These are phyloP conservation scores for Agrochola macilenta DNA, from an alignment of 2,888 invertebrate genomes.

Conservation along the genomic window DNA sequence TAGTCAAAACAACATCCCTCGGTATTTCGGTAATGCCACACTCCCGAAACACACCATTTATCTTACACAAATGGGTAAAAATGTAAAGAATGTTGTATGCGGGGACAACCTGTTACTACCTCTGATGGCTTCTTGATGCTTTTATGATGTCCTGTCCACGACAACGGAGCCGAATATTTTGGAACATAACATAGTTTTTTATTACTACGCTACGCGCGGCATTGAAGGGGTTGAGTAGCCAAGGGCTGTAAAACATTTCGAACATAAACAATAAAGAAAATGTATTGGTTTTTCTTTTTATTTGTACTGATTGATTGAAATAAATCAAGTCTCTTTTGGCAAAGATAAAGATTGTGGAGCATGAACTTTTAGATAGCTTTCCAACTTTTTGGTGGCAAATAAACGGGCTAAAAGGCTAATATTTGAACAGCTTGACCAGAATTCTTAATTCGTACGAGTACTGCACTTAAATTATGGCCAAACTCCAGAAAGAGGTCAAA, in stretches of 20 bases:
- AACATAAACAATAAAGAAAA: constrained; percentile 39
- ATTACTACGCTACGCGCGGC: constrained; percentile 39
- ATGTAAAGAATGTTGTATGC: constrained; percentile 76
- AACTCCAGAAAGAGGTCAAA: not conserved
- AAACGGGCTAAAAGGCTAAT: constrained; percentile 8
- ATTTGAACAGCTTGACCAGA: constrained; percentile 29
- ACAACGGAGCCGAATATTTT: constrained; percentile 79
- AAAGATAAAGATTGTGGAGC: constrained; percentile 17
- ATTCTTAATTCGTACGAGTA: constrained; percentile 45
- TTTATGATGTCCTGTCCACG: constrained; percentile 87
- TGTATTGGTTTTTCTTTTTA: constrained; percentile 49
- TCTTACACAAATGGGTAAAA: constrained; percentile 73
- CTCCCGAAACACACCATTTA: constrained; percentile 64
- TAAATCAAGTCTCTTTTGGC: constrained; percentile 42
- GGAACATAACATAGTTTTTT: constrained; percentile 68
- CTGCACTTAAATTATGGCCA: constrained; percentile 20
- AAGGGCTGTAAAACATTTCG: constrained; percentile 41
- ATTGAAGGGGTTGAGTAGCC: constrained; percentile 35
- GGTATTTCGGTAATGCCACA: constrained; percentile 47
- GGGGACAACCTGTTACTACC: constrained; percentile 82
- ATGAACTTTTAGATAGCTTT: constrained; percentile 48
- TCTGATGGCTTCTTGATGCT: constrained; percentile 89
- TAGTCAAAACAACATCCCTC: constrained; percentile 49
- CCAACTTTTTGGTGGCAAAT: constrained; percentile 10
- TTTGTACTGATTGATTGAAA: constrained; percentile 45